Conservation (phyloP, 2,888 invertebrate species). For the Caenorhabditis uteleia region DNA sequence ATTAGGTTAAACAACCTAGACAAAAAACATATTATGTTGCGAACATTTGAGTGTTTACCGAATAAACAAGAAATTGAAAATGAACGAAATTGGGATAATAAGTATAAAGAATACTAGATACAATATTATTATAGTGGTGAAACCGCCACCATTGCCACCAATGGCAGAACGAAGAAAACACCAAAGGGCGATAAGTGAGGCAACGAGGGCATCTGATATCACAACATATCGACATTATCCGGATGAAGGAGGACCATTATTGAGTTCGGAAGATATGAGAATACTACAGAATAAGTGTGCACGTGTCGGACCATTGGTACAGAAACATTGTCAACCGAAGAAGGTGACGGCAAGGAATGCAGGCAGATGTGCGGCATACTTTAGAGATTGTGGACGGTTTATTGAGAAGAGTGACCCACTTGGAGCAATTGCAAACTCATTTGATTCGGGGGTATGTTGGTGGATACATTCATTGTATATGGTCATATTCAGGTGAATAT, state of each 20-base stretch:
- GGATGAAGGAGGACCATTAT: not conserved
- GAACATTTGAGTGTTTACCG: not conserved
- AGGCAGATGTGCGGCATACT: constrained; percentile 46
- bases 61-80: not conserved
- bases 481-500: constrained; percentile 20
- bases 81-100: not conserved
- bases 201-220: too few relatives aligned
- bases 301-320: constrained; percentile 23
- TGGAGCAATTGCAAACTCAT: constrained; percentile 51
- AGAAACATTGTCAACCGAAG: constrained; percentile 39
- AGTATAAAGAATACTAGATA: too few relatives aligned
- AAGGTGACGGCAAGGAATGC: constrained; percentile 34
- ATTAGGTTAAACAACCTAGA: too few relatives aligned
- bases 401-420: constrained; percentile 56
- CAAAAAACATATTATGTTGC: constrained; percentile 8
- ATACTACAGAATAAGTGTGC: constrained; percentile 27
- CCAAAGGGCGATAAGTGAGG: too few relatives aligned
- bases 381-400: constrained; percentile 55
- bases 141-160: constrained; percentile 30
- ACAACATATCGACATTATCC: too few relatives aligned
- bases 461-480: not conserved
- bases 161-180: not conserved
- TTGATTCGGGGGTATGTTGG: constrained; percentile 42
- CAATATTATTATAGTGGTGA: constrained; percentile 25
- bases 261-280: constrained; percentile 20